A percentile compares a stretch with the other conserved stretches of the same genome.
These are phyloP conservation scores for Semicossyphus pulcher DNA, from an alignment of 2,113 vertebrate genomes.

Conservation along the genomic window DNA sequence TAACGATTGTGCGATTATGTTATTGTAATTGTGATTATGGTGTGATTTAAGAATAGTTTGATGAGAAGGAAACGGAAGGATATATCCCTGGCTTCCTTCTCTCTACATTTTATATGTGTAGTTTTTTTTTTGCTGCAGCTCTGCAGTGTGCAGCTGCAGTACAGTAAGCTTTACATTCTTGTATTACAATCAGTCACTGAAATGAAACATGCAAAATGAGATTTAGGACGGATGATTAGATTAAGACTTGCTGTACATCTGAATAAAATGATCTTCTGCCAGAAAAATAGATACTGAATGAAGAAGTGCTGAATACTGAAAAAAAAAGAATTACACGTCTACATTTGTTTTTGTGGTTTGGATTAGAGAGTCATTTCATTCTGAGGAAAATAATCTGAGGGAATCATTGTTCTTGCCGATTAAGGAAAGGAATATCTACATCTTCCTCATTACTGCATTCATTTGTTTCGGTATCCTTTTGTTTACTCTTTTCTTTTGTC, in stretches of 20 bases:
- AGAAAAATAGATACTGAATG: slow-evolving; percentile 17
- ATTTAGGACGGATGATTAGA: slow-evolving; percentile 28
- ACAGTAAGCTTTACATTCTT: background rate
- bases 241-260: slow-evolving; percentile 21
- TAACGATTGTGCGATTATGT: background rate
- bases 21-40: no score
- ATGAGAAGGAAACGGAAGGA: no score
- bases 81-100: no score
- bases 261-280: slow-evolving; percentile 19
- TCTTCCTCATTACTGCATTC: slow-evolving; percentile 1
- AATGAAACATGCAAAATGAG: slow-evolving; percentile 1
- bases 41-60: no score
- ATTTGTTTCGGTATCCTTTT: slow-evolving; percentile 15
- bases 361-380: slow-evolving; percentile 11
- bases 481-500: slow-evolving; percentile 5
- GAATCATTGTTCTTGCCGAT: background rate
- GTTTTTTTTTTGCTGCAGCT: slow-evolving; percentile 4
- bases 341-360: slow-evolving; percentile 5
- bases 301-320: slow-evolving; percentile 15
- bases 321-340: slow-evolving; percentile 20
- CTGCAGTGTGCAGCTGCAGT: background rate
- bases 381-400: slow-evolving; percentile 11
- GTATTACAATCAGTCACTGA: background rate
- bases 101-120: slow-evolving; percentile 10
- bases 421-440: background rate